Base-by-base conservation (phyloP, 2,888 invertebrate genomes). In the Buathra laborator region DNA sequence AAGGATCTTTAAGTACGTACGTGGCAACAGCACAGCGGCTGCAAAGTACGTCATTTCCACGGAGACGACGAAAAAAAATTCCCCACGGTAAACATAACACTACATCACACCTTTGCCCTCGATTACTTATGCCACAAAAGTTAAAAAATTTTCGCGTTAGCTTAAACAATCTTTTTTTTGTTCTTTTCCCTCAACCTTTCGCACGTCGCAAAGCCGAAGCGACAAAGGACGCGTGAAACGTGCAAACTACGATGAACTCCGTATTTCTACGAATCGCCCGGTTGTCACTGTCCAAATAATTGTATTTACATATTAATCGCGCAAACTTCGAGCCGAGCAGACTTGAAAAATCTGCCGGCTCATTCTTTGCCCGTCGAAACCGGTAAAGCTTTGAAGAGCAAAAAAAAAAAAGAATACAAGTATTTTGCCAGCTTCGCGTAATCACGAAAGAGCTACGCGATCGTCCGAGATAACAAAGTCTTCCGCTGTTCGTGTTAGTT, bases 111-210 rank as follows among this genome's bases (percentile, higher is more conserved):
- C 46, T 70, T 64, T 59, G 72, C 56, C 86, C 86, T 86, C 75
- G 81, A 83, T 86, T 83, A 83, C 56, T 53, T 70, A 81, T 78
- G 74, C 83, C 51, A 77, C 29, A 75, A 72, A 83, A 83, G 64
- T 77, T 86, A 76, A 71, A 79, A 43, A 66, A 12, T 59, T 79
- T 76, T 81, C 70, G 53, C 37, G 62, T 37, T 67, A 32, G 12
- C 16, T 68, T 2, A 44, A 53, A 14, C 3, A 64, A 46, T 43
- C 64, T 29, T 75, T 71, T 64, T 44, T 62, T 59, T 51, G 37
- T 68, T 32, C 48, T 44, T 16, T 16, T 53, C 48, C 5, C 48
- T 32, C 24, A 5, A 24, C 19, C 43, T 59, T 32, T 75, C 56
- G 44, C 76, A 29, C 59, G 53, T 66, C 53, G 37, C 24, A 24